A percentile compares a stretch with the other conserved stretches of the same genome.
Evolutionary conservation across 2,113 vertebrate genomes (phyloP).

Genomic region (Megalops atlanticus): DNA sequence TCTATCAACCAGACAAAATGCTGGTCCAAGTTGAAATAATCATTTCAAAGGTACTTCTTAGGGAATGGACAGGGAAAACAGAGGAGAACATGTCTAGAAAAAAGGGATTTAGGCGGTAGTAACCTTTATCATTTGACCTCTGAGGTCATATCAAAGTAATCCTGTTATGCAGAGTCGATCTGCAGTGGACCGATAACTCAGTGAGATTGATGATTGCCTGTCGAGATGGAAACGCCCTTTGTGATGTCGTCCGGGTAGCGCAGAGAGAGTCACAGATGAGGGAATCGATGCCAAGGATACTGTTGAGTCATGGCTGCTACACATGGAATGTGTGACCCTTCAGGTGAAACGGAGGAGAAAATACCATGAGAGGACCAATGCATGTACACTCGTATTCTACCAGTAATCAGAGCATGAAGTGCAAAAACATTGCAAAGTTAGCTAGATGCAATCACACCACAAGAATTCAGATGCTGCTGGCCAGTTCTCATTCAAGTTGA

Average conservation of each 20-base stretch:
- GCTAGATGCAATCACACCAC: neutral
- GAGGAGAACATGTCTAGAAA: neutral
- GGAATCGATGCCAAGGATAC: neutral
- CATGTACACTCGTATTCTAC: neutral
- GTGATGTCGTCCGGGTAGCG: conserved; percentile 27
- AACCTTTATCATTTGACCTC: conserved; percentile 30
- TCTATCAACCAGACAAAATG: neutral
- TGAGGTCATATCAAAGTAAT: conserved; percentile 48
- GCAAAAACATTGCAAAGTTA: neutral
- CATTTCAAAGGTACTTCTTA: neutral
- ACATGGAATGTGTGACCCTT: neutral
- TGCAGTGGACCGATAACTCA: conserved; percentile 37
- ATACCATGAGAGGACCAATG: neutral
- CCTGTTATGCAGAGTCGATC: conserved; percentile 45
- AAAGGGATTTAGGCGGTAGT: neutral
- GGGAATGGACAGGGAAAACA: neutral
- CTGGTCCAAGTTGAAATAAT: neutral
- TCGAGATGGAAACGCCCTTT: conserved; percentile 10
- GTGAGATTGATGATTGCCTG: too few relatives aligned
- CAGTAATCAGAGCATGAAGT: neutral
- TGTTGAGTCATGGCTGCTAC: neutral
- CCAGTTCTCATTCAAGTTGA: neutral
- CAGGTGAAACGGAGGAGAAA: neutral
- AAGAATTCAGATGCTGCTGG: neutral
- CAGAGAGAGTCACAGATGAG: conserved; percentile 10